Evolutionary conservation across 2,797 vertebrate species (phyloP), one percentile per base, ranked within the genome.

Genomic region (Sebastes minor): DNA sequence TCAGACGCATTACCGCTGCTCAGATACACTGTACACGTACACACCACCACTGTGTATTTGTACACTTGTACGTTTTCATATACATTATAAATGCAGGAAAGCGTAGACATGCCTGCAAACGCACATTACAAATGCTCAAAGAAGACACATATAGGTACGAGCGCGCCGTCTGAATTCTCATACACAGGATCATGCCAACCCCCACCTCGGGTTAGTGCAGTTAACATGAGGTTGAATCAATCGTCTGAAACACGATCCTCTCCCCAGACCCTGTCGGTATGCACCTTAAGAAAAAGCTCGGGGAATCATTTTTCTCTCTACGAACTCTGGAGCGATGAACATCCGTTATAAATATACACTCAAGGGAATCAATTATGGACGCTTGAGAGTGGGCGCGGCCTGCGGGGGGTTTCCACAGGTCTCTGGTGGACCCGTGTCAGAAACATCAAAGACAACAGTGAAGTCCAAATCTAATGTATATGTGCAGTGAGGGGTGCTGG

Each of bases 321-420:
- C 76, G 38, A 88, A 82, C 79, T 85, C 65, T 16, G 18, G 18
- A 75, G 70, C 25, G 20, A 71, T 65, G 64, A 73, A 61, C 68
- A 83, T 84, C 82, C 76, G 80, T 93, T 84, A 90, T 83, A 81
- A 81, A 86, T 59, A 49, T 59, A 72, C 22, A 66, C 85, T 84
- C 82, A 35, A 18, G 80, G 68, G 75, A 92, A 90, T 89, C 81
- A 79, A 85, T 92, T 90, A 91, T 88, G 66, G 82, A 90, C 13
- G 80, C 75, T 81, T 59, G 23, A 72, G 62, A 22, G 57, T 49
- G 60, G 78, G 84, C 49, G 86, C 74, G 72, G 62, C 20, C 12
- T 2, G 11, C 2, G 1, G 49, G 78, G 69, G 77, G 70, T 77
- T 89, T 87, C 76, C 81, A 83, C 59, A 28, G 70, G 67, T 76